phyloP scores from a whole-genome alignment of 2,113 vertebrate genomes.

The Hemiprocne comata region DNA sequence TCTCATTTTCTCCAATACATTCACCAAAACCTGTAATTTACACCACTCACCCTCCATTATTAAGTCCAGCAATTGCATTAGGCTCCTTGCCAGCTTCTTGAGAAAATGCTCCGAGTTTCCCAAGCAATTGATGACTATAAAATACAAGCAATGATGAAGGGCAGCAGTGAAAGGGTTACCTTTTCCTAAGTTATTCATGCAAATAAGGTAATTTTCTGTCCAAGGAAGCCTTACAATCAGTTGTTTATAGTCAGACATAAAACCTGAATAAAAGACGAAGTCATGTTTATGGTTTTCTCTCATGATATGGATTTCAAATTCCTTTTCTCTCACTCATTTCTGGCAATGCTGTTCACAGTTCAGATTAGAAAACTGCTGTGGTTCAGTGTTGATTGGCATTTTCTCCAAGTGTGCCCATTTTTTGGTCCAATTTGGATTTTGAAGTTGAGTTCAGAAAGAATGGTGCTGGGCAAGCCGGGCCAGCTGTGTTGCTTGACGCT shows the following conservation, averaged over 20 bases:
- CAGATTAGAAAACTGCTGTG: neutral
- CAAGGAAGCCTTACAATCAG: neutral
- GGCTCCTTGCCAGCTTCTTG: neutral
- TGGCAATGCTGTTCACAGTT: neutral
- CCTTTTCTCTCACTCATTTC: neutral
- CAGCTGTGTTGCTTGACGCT: neutral
- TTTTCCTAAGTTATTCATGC: neutral
- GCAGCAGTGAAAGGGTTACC: neutral
- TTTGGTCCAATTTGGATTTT: neutral
- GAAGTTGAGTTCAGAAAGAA: neutral
- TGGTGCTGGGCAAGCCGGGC: neutral
- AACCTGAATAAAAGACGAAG: neutral
- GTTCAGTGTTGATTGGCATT: neutral
- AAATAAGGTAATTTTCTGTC: neutral
- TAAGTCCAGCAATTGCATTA: neutral
- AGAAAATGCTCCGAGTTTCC: neutral
- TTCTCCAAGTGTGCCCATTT: neutral
- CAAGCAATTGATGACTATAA: neutral
- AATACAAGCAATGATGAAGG: neutral
- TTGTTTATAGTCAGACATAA: neutral
- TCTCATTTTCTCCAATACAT: neutral
- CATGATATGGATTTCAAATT: accelerated
- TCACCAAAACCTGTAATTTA: neutral
- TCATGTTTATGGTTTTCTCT: neutral
- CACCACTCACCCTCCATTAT: neutral